Percentiles rank a stretch among this genome's conserved stretches.
These are phyloP conservation scores for Drosophila flavopinicola DNA, from an alignment of 2,888 invertebrate species.

Conservation along the genomic window DNA sequence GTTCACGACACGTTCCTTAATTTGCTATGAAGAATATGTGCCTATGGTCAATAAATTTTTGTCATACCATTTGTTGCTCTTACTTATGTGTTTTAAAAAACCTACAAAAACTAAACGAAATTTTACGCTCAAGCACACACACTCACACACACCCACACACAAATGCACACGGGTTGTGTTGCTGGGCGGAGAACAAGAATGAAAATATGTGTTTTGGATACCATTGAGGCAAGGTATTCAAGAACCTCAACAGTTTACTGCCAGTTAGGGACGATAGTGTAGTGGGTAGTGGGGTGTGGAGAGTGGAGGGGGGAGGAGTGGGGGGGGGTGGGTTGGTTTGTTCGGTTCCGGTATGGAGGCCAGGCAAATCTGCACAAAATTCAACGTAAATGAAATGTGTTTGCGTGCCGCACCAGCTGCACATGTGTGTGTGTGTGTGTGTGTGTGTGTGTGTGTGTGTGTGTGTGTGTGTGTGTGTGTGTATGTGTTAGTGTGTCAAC, in stretches of 20 bases:
- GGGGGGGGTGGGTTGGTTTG: not conserved
- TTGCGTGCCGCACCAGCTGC: slow-evolving; percentile 62
- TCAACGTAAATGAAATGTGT: slow-evolving; percentile 77
- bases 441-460: slow-evolving; percentile 7
- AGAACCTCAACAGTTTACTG: slow-evolving; percentile 66
- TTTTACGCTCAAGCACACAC: slow-evolving; percentile 55
- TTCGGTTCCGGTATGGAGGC: slow-evolving; percentile 13
- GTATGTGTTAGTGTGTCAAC: slow-evolving; percentile 74
- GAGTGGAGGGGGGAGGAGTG: not conserved
- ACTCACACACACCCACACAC: not conserved
- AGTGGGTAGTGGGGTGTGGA: not conserved
- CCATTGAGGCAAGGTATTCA: slow-evolving; percentile 66
- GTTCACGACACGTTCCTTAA: not conserved
- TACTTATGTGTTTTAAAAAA: slow-evolving; percentile 31
- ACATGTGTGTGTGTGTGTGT: slow-evolving; percentile 28
- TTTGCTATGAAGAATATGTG: slow-evolving; percentile 1
- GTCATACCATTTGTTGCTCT: slow-evolving; percentile 16
- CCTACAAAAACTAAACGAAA: slow-evolving; percentile 53
- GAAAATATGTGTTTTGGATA: slow-evolving; percentile 55
- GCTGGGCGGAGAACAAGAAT: slow-evolving; percentile 21
- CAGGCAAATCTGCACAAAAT: slow-evolving; percentile 66
- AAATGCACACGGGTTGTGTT: not conserved
- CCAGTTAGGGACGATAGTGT: not conserved
- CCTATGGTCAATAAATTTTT: slow-evolving; percentile 19
- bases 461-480: slow-evolving; percentile 8